Conservation (phyloP, 2,113 vertebrate genomes). For the Willisornis vidua region DNA sequence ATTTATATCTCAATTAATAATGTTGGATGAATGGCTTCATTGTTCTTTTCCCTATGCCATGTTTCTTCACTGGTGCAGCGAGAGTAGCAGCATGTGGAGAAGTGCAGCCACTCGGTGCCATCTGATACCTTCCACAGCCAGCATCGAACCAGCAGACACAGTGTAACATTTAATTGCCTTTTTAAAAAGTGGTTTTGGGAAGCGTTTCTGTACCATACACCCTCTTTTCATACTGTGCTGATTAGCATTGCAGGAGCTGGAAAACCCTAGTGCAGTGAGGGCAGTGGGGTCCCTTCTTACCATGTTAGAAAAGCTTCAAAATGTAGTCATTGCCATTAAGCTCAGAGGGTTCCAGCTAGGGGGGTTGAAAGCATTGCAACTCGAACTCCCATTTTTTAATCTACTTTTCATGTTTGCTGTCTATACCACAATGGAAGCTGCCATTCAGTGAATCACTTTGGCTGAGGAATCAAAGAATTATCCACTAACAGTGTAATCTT, state of each 20-base stretch:
- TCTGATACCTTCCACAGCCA: neutral
- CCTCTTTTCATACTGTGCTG: neutral
- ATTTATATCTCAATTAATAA: neutral
- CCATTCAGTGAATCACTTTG: neutral
- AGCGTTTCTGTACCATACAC: neutral
- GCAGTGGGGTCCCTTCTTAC: neutral
- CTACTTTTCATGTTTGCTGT: neutral
- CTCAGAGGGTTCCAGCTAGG: neutral
- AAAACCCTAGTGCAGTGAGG: neutral
- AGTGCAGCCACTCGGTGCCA: fast-evolving
- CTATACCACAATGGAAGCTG: neutral
- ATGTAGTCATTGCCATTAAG: fast-evolving
- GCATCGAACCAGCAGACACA: fast-evolving
- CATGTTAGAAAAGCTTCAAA: neutral
- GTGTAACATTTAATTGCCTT: neutral
- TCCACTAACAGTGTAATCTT: neutral
- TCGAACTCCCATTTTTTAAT: neutral
- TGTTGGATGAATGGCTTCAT: neutral
- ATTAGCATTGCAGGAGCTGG: neutral
- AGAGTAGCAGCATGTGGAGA: fast-evolving
- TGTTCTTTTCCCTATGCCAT: neutral
- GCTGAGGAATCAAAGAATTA: neutral
- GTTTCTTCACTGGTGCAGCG: neutral
- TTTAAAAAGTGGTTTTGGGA: neutral
- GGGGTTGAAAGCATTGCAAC: neutral